Conservation (phyloP, 2,797 vertebrate genomes). For the Euthynnus affinis region DNA sequence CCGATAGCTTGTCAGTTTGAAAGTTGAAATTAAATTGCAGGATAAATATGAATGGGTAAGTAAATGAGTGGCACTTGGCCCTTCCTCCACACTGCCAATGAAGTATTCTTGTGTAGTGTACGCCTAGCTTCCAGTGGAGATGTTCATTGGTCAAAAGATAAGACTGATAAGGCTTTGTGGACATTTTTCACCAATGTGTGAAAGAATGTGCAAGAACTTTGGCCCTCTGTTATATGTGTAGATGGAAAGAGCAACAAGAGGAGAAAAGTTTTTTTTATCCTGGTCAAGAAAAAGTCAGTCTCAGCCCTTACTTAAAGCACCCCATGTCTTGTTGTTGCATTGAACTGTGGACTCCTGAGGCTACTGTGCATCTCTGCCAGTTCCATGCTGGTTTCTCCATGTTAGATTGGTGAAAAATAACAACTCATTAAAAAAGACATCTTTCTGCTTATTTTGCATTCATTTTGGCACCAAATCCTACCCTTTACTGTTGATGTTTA, state of each 20-base stretch:
- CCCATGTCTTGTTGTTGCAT: constrained; percentile 13
- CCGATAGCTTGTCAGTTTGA: too few relatives aligned
- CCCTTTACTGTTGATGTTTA: background rate
- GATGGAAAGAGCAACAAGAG: constrained; percentile 29
- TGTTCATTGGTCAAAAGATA: background rate
- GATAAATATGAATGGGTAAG: background rate
- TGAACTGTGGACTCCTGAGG: constrained; percentile 15
- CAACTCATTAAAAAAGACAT: background rate
- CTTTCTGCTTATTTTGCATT: background rate
- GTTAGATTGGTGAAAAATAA: constrained; percentile 4
- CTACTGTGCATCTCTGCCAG: constrained; percentile 8
- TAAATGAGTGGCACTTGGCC: background rate
- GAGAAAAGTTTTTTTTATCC: constrained; percentile 20
- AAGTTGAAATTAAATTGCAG: too few relatives aligned
- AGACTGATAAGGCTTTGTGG: background rate
- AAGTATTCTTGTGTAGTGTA: background rate
- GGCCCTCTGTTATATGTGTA: constrained; percentile 15
- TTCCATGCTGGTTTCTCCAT: constrained; percentile 4
- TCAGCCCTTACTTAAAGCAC: constrained; percentile 21
- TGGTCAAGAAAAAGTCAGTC: constrained; percentile 23
- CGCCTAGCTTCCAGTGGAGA: background rate
- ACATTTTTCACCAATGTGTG: constrained; percentile 15
- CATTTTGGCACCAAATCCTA: background rate
- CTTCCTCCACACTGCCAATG: background rate
- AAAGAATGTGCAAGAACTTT: constrained; percentile 16